Evolutionary conservation across 2,888 invertebrate species (phyloP), one percentile per base, ranked within the genome.

Genomic region (Pocota personata): DNA sequence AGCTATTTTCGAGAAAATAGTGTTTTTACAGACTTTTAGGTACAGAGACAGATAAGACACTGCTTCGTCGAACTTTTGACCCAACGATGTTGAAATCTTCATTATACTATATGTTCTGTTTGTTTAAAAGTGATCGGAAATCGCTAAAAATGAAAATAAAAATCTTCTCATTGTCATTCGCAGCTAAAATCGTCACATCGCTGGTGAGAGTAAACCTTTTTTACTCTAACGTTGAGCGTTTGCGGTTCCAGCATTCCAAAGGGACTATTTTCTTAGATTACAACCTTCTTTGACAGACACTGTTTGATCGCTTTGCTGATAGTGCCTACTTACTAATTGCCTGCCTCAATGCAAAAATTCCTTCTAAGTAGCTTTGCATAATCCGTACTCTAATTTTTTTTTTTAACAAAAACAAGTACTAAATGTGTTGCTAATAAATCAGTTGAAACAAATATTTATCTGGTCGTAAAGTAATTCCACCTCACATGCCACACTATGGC

Each of bases 381-480:
- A 24, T 24, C 2, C 24, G n/a, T n/a, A n/a, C n/a, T n/a, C n/a
- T n/a, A n/a, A 24, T 24, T 24, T 24, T 35, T 8, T 35, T 10
- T 10, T 8, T 8, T 35, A 35, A 10, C 35, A 2, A 10, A 35
- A 14, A 14, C 21, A n/a, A 27, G 2, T 27, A 14, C 24, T 37
- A 37, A 40, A 60, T 37, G 43, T n/a, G 37, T 60, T 60, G 3
- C 40, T 12, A 46, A 80, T 80, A 75, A 80, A 80, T 80, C 75
- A 75, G 60, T 75, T 35, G 69, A 75, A 67, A 75, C 75, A 80
- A 80, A 80, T 60, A 67, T 69, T 67, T 69, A 55, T 75, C 37
- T 4, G n/a, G 52, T 64, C 52, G n/a, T 55, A 40, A 40, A 16
- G 43, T 14, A 10, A 14, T 73, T n/a, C n/a, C 43, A 55, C 75